These are phyloP conservation scores for Aphelenchoides bicaudatus DNA, from an alignment of 2,888 invertebrate species.

Conservation along the genomic window DNA sequence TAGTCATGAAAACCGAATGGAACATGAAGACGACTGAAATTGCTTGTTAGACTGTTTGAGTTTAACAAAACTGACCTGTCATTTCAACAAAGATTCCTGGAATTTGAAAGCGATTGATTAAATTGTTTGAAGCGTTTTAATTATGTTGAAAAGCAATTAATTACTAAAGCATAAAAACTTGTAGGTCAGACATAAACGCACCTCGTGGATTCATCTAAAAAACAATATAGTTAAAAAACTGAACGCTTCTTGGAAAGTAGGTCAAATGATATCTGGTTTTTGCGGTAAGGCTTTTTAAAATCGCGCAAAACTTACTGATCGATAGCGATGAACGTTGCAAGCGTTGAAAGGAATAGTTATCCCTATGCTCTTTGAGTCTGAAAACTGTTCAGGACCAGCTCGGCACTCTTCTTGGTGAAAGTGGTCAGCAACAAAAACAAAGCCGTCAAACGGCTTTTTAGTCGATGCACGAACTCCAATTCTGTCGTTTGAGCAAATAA, in stretches of 20 bases:
- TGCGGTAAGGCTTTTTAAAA: not conserved
- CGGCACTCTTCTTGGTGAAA: slow-evolving; percentile 54
- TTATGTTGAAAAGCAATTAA: too few relatives aligned
- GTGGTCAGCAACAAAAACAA: slow-evolving; percentile 59
- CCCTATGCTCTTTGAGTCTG: slow-evolving; percentile 50
- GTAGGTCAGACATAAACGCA: too few relatives aligned
- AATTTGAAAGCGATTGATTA: too few relatives aligned
- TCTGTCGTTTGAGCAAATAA: slow-evolving; percentile 58
- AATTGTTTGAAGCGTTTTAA: too few relatives aligned
- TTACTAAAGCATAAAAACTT: too few relatives aligned
- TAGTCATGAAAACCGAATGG: slow-evolving; percentile 57
- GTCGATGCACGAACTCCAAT: slow-evolving; percentile 60
- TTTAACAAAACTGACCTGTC: slow-evolving; percentile 34
- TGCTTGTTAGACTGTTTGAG: slow-evolving; percentile 1
- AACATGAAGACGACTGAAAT: slow-evolving; percentile 59
- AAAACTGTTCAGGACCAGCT: slow-evolving; percentile 52
- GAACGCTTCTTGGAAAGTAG: not conserved
- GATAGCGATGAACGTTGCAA: slow-evolving; percentile 58
- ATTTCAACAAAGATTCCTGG: slow-evolving; percentile 60
- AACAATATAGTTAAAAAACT: too few relatives aligned
- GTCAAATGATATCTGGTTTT: slow-evolving; percentile 1
- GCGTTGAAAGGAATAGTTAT: slow-evolving; percentile 57
- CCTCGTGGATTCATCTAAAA: slow-evolving; percentile 55
- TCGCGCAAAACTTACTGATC: slow-evolving; percentile 45
- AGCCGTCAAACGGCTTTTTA: slow-evolving; percentile 59